These are phyloP conservation scores for Yponomeuta evonymella DNA, from an alignment of 2,888 invertebrate genomes.

Conservation along the genomic window DNA sequence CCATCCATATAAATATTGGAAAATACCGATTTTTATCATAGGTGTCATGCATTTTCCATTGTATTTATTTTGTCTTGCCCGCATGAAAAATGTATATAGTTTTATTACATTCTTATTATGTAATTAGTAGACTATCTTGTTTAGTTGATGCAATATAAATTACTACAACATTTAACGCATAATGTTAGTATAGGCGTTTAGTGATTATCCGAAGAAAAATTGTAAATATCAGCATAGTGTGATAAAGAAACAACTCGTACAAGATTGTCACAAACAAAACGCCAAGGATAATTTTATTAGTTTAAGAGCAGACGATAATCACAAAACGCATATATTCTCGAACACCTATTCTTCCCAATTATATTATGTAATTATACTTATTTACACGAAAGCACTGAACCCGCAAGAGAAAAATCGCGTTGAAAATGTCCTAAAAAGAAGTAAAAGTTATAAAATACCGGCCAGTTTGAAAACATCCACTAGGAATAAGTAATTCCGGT, in stretches of 20 bases:
- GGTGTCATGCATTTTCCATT: conserved; percentile 28
- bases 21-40: conserved; percentile 29
- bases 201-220: conserved; percentile 32
- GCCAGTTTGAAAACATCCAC: conserved; percentile 70
- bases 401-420: conserved; percentile 36
- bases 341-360: conserved; percentile 7
- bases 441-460: conserved; percentile 35
- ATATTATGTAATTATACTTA: neutral
- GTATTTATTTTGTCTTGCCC: conserved; percentile 65
- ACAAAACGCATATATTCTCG: neutral
- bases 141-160: conserved; percentile 35
- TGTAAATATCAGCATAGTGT: conserved; percentile 42
- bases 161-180: conserved; percentile 11
- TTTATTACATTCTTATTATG: conserved; percentile 42
- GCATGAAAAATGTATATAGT: conserved; percentile 53
- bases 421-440: conserved; percentile 36
- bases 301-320: neutral
- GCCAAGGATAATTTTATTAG: neutral
- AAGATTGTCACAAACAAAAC: neutral
- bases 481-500: conserved; percentile 66
- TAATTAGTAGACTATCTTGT: conserved; percentile 54
- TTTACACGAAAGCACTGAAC: conserved; percentile 17
- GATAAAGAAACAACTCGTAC: conserved; percentile 38
- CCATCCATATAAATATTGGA: conserved; percentile 67
- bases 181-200: conserved; percentile 32